Base-by-base conservation (phyloP, 2,888 invertebrate species). In the Drosophila fungiperda region DNA sequence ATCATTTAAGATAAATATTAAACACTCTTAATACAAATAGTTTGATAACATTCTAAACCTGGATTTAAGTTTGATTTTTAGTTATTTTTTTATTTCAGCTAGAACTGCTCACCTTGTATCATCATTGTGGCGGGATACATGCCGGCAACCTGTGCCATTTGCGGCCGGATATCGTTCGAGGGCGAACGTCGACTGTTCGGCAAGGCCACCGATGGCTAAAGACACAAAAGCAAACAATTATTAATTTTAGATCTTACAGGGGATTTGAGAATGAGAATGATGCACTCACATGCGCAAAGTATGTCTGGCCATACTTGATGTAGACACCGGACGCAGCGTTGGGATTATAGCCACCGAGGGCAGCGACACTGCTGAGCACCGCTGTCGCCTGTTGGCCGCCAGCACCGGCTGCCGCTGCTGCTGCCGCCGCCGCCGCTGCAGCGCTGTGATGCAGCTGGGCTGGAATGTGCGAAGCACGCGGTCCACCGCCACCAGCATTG, bases 281-380 rank as follows among this genome's bases (percentile, higher is more conserved):
- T 29, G 29, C 29, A 90, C 92, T 91, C 86, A 93, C 93, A 83
- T 93, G 93, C 70, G 93, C 91, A 82, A 92, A 93, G 90, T 93
- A 93, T 68, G 93, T 92, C 78, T 92, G 93, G 66, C 93, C 93
- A 76, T 93, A 93, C 90, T 93, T 93, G 53, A 93, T 88, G 80
- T 93, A 93, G 71, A 93, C 92, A 91, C 93, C 91, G 92, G 92
- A 94, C 93, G 76, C 82, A 35, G 62, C 87, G 45, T 85, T 88
- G 40, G 92, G 90, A 94, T 95, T 88, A 93, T 94, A 73, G 93
- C 94, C 87, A 93, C 95, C 89, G 93, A 95, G 78, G 32, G 90
- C 82, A 26, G 86, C 91, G 49, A 89, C 87, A 92, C 87, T 83
- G 55, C 87, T 89, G 26, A 90, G 78, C 61, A 87, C 74, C 42